Evolutionary conservation across 2,888 invertebrate species (phyloP), one percentile per base, ranked within the genome.

Genomic region (Schizotus pectinicornis): DNA sequence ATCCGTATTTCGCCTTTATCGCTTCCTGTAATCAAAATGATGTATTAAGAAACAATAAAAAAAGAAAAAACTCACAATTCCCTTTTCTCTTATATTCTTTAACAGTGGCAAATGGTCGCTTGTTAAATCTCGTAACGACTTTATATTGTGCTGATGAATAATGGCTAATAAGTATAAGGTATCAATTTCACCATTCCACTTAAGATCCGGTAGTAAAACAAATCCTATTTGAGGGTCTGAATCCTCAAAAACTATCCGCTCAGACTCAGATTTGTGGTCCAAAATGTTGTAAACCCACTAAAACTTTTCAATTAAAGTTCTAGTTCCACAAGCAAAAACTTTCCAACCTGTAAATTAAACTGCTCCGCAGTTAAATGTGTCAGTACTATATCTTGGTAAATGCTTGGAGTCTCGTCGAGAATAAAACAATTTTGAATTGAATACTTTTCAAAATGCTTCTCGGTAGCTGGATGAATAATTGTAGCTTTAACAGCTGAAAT

Each of bases 201-300:
- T 99, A 54, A 98, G 82, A 80, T 99, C 99, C 0, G 95, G 96
- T 0, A 96, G 73, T 8, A 99, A 79, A 8, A 98, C 82, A 76
- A 98, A 98, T 0, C 98, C 97, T 61, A 80, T 87, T 39, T 86
- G 84, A 1, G 90, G 86, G 75, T 94, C 88, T 3, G 84, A 70
- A 77, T 95, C 92, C 77, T 94, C 92, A 76, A 87, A 91, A 5
- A 96, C 83, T 43, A 99, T 89, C 62, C 94, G 86, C 14, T 98
- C 97, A 1, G 84, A 82, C 82, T 99, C 99, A 42, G 90, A 88
- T 77, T 92, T 94, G 72, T 95, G 94, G 53, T 95, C 92, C 49
- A 99, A 79, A 61, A 99, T 95, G 78, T 99, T 99, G 78, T 94
- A 92, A 0, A 98, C 92, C 99, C 99, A 99, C 94, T 97, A 80